Evolutionary conservation across 2,113 vertebrate genomes (phyloP), one percentile per base, ranked within the genome.

Genomic region (Corythaeola cristata): DNA sequence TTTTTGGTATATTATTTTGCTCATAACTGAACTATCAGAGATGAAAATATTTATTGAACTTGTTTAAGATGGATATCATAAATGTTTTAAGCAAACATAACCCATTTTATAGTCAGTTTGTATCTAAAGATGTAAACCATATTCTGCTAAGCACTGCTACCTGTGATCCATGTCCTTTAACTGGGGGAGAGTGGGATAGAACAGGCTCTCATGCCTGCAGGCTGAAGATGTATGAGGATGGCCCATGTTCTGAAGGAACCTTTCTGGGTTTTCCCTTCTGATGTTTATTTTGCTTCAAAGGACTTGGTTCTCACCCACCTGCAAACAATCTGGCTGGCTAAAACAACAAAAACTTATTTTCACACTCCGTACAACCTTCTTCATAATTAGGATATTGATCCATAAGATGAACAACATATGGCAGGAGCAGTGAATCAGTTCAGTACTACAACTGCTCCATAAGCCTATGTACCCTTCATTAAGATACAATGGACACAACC

Each of bases 401-500:
- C 16, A 0, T 0, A 55, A 20, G 41, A 60, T 53, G 39, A 73
- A 17, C 5, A 11, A 41, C 0, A 3, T 22, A 23, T 3, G 5
- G 22, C 5, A 26, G 39, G 15, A 27, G 19, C 59, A 67, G 32
- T 11, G 37, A 66, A 27, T 59, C 66, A 9, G 71, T 5, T 68
- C 85, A 64, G 12, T 18, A 18, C 56, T 20, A 3, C 3, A 10
- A 21, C 55, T 63, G 63, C 9, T 69, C 62, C 62, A 7, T 41
- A 28, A 47, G 53, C 55, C 76, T 11, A 5, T 1, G 13, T 26
- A 53, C 30, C 50, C 55, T 26, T 30, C 30, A 5, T 18, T 15
- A 9, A 73, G 74, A 13, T 8, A 5, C 1, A 8, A 76, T 0
- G 21, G 71, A 62, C 58, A 68, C 24, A 45, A 5, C 13, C 53